Base-by-base conservation (phyloP, 37 sponge, comb jelly and placozoan genomes). In the Beroe forskalii region DNA sequence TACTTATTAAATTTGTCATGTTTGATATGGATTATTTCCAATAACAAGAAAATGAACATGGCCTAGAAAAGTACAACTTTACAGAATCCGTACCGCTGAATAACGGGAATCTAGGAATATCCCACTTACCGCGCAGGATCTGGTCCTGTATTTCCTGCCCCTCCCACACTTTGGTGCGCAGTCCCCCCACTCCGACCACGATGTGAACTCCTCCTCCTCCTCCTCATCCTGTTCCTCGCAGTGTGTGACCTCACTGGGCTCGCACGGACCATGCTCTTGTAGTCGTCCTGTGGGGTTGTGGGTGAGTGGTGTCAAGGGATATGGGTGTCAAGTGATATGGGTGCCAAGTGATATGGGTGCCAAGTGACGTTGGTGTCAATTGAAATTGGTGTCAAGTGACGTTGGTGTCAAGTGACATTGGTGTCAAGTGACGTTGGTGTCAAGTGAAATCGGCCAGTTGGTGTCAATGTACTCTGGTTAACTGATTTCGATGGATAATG, bases 161-260 rank as follows among this genome's bases (percentile, higher is more conserved):
- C 19, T 14, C 12, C 72, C 72, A 35, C 72, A 69, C 1, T 28
- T 14, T 9, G 72, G 72, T 35, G 12, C 33, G 19, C 72, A 69
- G 17, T 35, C 19, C 1, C 72, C 72, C 72, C 72, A 69, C 1
- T 35, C 72, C 35, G 37, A 32, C 72, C 72, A 69, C 19, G 72
- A 0, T 31, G 72, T 69, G 72, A 69, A 69, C 37, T 28, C 4
- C 8, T 69, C 72, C 33, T 28, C 19, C 37, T 69, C 72, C 6
- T 35, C 3, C 66, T 63, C 66, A 63, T 30, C 20, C 39, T 69
- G 72, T 17, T 36, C 17, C 0, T 35, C 72, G 32, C 72, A 69
- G 6, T 9, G 1, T 36, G 33, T 31, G 6, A 28, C 66, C 60
- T 55, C 60, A 27, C 25, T 24, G 4, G 4, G 25, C 22, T 63